A percentile compares a stretch with the other conserved stretches of the same genome.
Conservation (phyloP, 2,113 vertebrate genomes). For the Chaenocephalus aceratus region DNA sequence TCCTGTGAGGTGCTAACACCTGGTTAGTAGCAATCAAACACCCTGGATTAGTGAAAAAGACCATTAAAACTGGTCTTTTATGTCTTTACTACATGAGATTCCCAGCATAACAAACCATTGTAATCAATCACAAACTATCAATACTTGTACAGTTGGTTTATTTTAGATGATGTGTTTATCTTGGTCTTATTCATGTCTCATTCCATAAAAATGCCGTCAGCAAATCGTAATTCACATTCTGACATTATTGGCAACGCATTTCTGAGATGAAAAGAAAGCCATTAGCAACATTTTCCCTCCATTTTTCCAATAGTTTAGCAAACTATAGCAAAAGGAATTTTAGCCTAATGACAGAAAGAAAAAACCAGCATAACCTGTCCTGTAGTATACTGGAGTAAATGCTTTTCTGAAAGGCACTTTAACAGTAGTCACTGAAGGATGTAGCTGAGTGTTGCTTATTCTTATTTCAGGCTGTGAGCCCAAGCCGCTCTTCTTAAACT, state of each 20-base stretch:
- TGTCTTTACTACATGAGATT: neutral
- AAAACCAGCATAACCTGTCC: neutral
- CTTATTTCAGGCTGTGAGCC: slow-evolving; percentile 7
- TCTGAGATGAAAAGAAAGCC: too few species aligned
- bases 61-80: slow-evolving; percentile 12
- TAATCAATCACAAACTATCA: neutral
- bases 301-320: too few species aligned
- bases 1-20: slow-evolving; percentile 19
- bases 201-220: too few species aligned
- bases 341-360: too few species aligned
- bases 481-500: slow-evolving; percentile 22
- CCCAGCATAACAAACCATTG: neutral
- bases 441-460: neutral
- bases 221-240: too few species aligned
- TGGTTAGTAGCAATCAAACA: slow-evolving; percentile 1
- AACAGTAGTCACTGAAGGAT: neutral
- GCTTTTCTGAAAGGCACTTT: slow-evolving; percentile 8
- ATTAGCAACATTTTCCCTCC: too few species aligned
- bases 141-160: neutral
- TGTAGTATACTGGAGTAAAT: neutral
- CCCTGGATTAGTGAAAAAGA: slow-evolving; percentile 17
- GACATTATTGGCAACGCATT: too few species aligned
- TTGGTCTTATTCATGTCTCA: neutral
- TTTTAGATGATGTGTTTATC: slow-evolving; percentile 14
- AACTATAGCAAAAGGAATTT: too few species aligned